These are phyloP conservation scores for Phaenicophaeus curvirostris DNA, from an alignment of 2,797 vertebrate genomes.

Conservation along the genomic window DNA sequence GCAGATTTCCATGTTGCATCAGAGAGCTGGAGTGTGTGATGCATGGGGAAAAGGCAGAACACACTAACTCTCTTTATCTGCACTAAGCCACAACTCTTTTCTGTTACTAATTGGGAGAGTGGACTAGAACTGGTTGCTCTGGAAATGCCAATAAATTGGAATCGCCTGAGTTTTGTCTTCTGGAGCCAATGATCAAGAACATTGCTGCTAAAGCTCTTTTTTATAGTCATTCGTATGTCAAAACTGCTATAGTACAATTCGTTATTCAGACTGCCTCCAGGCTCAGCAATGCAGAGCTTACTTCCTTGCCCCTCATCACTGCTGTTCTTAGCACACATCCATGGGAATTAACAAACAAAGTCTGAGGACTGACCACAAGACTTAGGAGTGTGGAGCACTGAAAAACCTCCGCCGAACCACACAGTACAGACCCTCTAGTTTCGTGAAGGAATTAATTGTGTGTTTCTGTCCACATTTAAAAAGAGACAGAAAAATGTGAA, in stretches of 20 bases:
- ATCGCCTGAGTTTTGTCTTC: neutral
- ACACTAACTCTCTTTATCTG: neutral
- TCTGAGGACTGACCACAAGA: neutral
- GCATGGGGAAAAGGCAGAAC: neutral
- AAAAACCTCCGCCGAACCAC: neutral
- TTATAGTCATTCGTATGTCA: neutral
- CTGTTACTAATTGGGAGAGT: neutral
- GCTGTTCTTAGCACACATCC: neutral
- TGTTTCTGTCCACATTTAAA: neutral
- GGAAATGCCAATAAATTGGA: neutral
- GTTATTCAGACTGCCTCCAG: neutral
- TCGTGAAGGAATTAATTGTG: neutral
- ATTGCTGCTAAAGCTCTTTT: neutral
- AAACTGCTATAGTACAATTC: neutral
- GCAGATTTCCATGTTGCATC: neutral
- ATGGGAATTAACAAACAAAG: neutral
- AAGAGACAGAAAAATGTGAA: neutral
- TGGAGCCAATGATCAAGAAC: neutral
- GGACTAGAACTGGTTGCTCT: neutral
- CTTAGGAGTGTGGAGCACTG: neutral
- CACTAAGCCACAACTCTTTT: neutral
- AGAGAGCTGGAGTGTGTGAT: neutral
- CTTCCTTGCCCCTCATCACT: neutral
- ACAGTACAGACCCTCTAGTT: neutral
- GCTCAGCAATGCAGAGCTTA: neutral